These are phyloP conservation scores for Sorex maritimensis DNA, from an alignment of 2,797 vertebrate genomes.

Conservation along the genomic window DNA sequence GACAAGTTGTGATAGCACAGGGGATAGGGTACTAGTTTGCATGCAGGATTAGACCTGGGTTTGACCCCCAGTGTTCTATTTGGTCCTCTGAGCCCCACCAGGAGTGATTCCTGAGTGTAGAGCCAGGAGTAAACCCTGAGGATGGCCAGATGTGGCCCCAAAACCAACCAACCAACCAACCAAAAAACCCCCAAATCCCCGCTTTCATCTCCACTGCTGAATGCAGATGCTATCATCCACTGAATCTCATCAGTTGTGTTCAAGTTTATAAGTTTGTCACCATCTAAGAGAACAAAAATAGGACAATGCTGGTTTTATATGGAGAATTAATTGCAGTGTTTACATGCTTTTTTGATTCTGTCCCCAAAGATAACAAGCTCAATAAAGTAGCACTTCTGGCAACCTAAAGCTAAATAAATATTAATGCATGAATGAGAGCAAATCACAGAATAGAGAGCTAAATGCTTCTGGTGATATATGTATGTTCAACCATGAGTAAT, in stretches of 20 bases:
- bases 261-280: conserved; percentile 22
- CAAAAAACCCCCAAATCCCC: no score
- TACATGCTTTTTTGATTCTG: conserved; percentile 48
- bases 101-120: no score
- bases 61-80: no score
- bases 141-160: no score
- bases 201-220: conserved; percentile 17
- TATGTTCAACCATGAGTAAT: conserved; percentile 30
- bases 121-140: no score
- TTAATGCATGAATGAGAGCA: conserved; percentile 40
- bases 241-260: not conserved
- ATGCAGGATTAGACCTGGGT: no score
- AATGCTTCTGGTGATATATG: conserved; percentile 43
- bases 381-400: conserved; percentile 21
- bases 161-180: no score
- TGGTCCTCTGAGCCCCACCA: no score
- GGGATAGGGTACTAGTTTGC: no score
- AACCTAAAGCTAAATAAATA: not conserved
- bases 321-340: not conserved
- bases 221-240: not conserved
- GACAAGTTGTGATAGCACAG: not conserved
- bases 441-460: not conserved
- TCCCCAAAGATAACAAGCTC: conserved; percentile 1
- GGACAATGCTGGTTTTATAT: not conserved
- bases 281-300: conserved; percentile 59